These are phyloP conservation scores for Xerus inauris DNA, from an alignment of 2,113 vertebrate genomes.

Conservation along the genomic window DNA sequence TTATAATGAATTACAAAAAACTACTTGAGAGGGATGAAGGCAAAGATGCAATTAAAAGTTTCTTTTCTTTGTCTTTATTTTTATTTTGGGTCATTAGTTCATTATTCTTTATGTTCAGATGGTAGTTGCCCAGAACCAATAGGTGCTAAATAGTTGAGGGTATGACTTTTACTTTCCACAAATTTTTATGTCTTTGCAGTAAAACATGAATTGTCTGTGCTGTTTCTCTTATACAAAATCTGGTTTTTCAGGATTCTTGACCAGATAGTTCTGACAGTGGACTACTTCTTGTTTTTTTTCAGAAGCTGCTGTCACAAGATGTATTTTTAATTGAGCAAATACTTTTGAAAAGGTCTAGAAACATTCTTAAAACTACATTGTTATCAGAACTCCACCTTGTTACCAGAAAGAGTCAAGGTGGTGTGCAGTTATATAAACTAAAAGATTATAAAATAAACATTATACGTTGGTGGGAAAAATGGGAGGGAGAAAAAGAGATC, in stretches of 20 bases:
- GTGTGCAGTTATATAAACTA: background rate
- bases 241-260: background rate
- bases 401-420: background rate
- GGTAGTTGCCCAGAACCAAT: background rate
- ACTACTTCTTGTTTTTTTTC: background rate
- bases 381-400: too few relatives aligned
- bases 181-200: background rate
- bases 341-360: constrained; percentile 24
- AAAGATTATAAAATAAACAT: constrained; percentile 13
- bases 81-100: background rate
- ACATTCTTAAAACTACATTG: background rate
- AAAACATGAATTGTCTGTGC: background rate
- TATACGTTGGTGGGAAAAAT: background rate
- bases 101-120: constrained; percentile 35
- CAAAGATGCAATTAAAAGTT: background rate
- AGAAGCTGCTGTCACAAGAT: background rate
- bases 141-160: background rate
- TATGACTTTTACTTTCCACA: background rate
- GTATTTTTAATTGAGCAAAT: background rate
- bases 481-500: background rate
- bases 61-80: background rate
- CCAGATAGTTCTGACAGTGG: background rate
- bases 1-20: constrained; percentile 13
- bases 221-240: background rate
- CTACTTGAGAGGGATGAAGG: background rate